phyloP scores from a whole-genome alignment of 2,113 vertebrate genomes.

The Ageneiosus marmoratus region DNA sequence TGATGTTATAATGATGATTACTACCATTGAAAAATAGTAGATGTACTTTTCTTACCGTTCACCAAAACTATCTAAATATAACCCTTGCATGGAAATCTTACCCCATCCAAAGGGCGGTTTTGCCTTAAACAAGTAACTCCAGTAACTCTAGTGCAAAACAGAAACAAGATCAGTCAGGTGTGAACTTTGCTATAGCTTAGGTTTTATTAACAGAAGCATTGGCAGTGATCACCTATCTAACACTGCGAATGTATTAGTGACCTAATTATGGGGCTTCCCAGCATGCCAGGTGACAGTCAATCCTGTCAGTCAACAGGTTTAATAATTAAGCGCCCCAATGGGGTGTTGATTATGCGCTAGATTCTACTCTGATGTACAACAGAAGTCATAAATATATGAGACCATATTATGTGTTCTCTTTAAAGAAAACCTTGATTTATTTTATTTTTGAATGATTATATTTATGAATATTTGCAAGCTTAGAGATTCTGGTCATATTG shows the following conservation, averaged over 20 bases:
- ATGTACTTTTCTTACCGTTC: neutral
- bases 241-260: slow-evolving; percentile 4
- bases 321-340: slow-evolving; percentile 4
- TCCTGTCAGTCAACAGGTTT: neutral
- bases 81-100: neutral
- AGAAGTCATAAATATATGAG: neutral
- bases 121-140: neutral
- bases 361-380: neutral
- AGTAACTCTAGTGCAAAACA: too few relatives aligned
- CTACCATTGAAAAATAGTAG: neutral
- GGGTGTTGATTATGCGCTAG: slow-evolving; percentile 7
- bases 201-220: neutral
- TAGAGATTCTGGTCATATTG: neutral
- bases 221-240: neutral
- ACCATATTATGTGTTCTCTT: neutral
- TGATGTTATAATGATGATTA: neutral
- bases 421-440: neutral
- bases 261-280: neutral
- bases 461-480: neutral
- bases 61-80: neutral
- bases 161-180: neutral
- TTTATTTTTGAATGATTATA: neutral
- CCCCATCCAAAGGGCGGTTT: neutral
- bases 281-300: neutral
- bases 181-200: neutral